Percentiles rank a stretch among this genome's conserved stretches.
phyloP scores from a whole-genome alignment of 1,140 invertebrate genomes.

The Drosophila eugracilis region DNA sequence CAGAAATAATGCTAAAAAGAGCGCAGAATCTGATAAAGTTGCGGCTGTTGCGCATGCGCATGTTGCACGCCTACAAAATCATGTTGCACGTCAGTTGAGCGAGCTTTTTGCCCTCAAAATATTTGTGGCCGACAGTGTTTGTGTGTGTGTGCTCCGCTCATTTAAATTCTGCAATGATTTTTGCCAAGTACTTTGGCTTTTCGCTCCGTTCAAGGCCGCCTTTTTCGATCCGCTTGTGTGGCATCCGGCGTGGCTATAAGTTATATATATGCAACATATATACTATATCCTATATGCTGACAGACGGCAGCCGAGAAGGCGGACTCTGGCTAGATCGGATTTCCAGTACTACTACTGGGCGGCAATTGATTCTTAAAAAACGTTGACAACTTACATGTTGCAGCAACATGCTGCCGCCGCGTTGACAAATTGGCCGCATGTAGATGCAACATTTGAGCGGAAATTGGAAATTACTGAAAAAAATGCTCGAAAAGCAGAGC shows the following conservation, averaged over 20 bases:
- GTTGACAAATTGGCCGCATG: constrained; percentile 72
- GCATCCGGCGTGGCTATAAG: constrained; percentile 12
- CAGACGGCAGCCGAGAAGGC: constrained; percentile 75
- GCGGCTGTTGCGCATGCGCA: constrained; percentile 81
- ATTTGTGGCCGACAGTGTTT: constrained; percentile 30
- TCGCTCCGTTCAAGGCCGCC: constrained; percentile 64
- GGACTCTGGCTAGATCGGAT: constrained; percentile 66
- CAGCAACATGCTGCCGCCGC: constrained; percentile 68
- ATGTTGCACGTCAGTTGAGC: constrained; percentile 83
- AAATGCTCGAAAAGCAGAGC: constrained; percentile 34
- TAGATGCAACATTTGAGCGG: constrained; percentile 54
- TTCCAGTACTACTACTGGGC: constrained; percentile 55
- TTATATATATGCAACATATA: no score
- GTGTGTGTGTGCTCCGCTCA: constrained; percentile 47
- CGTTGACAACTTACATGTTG: constrained; percentile 76
- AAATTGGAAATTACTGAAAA: constrained; percentile 82
- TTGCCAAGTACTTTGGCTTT: constrained; percentile 63
- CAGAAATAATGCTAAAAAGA: constrained; percentile 41
- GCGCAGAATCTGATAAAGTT: constrained; percentile 78
- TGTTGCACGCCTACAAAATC: constrained; percentile 85
- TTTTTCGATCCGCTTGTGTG: constrained; percentile 60
- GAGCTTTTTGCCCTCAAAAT: constrained; percentile 65
- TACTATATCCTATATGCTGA: constrained; percentile 50
- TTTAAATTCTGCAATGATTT: constrained; percentile 81
- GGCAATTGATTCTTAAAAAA: constrained; percentile 82